phyloP scores from a whole-genome alignment of 2,113 vertebrate genomes.

The Zapornia atra region DNA sequence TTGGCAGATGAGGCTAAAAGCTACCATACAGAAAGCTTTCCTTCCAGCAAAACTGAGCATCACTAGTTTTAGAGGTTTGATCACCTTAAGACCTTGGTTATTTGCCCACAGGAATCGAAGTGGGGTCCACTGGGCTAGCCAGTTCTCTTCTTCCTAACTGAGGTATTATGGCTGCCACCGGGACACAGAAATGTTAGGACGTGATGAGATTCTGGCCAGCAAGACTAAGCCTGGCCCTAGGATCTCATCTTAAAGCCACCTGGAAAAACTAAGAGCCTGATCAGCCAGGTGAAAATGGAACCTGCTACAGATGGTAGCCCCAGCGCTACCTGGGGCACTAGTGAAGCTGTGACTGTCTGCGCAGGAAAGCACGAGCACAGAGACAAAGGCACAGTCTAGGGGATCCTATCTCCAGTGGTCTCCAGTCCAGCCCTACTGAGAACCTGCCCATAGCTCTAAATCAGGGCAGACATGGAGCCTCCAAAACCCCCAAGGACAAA shows the following conservation, averaged over 20 bases:
- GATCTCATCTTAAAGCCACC: background rate
- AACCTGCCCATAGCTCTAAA: background rate
- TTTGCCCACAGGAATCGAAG: background rate
- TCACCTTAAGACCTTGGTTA: background rate
- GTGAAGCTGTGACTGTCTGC: background rate
- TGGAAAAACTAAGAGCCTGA: background rate
- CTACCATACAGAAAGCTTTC: background rate
- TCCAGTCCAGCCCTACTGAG: background rate
- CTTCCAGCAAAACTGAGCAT: background rate
- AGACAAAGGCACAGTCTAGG: background rate
- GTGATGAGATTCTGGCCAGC: background rate
- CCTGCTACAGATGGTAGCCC: background rate
- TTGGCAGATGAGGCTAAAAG: background rate
- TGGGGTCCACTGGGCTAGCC: background rate
- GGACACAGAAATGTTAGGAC: fast-evolving
- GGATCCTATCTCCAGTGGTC: fast-evolving
- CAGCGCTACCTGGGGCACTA: background rate
- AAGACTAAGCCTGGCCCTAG: background rate
- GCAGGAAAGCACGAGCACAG: background rate
- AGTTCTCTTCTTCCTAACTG: background rate
- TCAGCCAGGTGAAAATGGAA: background rate
- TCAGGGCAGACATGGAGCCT: background rate
- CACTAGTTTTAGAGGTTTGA: background rate
- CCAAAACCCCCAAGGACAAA: background rate
- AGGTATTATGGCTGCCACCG: background rate